Evolutionary conservation across 2,113 vertebrate genomes (phyloP), one percentile per base, ranked within the genome.

Genomic region (Pedetes capensis): DNA sequence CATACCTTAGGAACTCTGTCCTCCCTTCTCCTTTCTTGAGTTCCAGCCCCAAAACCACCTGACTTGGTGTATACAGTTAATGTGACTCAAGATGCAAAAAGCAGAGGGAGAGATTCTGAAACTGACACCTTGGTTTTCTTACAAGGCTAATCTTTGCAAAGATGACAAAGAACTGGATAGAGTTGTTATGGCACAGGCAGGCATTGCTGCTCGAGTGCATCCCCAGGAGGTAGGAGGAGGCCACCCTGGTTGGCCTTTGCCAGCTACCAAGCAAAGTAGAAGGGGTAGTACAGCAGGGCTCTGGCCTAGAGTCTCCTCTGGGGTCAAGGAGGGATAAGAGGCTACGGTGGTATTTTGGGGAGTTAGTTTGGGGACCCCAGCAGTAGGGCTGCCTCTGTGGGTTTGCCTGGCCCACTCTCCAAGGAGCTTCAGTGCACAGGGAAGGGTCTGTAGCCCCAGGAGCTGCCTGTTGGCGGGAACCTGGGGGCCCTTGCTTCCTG

Each of bases 321-420:
- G 47, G 57, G 39, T 37, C 4, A 1, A 6, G 3, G 23, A 14
- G 20, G 18, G 32, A 10, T 22, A 32, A n/a, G 44, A 72, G 55
- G 22, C 29, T 69, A 18, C 20, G 12, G n/a, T 29, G 32, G 59
- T 39, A 42, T 16, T 51, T 39, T 10, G 6, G 8, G 47, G 34
- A 72, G 18, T 47, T 22, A n/a, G 2, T 5, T 3, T 9, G 1
- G 0, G 6, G 17, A n/a, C 12, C 23, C 37, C 32, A 3, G 25
- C 16, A 68, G 29, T 22, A 6, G 12, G 3, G 17, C 34, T 34
- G 1, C 0, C 2, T n/a, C 39, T 23, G 11, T 25, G 25, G 8
- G 6, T 61, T n/a, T 84, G 29, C 37, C 29, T 55, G 32, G 37
- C 27, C 29, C 8, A 10, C 9, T 69, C 27, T 11, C 17, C 2